Evolutionary conservation across 2,797 vertebrate genomes (phyloP), one percentile per base, ranked within the genome.

Genomic region (Syngnathus acus): DNA sequence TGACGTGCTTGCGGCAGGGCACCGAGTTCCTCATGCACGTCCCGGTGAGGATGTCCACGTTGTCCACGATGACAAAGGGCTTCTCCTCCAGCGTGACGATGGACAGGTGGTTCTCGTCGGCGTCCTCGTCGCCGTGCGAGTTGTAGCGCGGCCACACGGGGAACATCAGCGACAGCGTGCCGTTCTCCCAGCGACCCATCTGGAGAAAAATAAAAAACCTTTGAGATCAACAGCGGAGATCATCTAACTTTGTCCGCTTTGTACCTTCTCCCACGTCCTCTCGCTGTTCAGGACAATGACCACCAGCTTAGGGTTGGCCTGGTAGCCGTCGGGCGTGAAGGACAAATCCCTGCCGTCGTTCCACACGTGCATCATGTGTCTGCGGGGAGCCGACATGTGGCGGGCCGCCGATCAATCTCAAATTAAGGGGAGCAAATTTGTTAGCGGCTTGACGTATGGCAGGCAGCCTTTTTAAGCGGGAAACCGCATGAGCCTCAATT

Each of bases 111-210:
- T 97, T 98, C 74, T 99, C 94, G 0, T 99, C 97, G 0, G 95
- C 94, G n/a, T 98, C 97, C 11, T 92, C 92, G 51, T 98, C 96
- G 0, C 94, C 93, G 0, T 93, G 93, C 1, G 95, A 97, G 79
- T 95, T 98, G 77, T 94, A 98, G 69, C 97, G 82, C 0, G 97
- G 97, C 97, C 97, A 99, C 75, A 99, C 95, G 0, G 96, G 94
- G 26, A 96, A 97, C 86, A 95, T 94, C 66, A 98, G 79, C 38
- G 89, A 91, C 84, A 99, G 67, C 0, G 92, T 93, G 63, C 93
- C 93, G 71, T 99, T 98, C 83, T 98, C 96, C 96, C 95, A 99
- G 61, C 94, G 94, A 14, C 95, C 96, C 89, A 98, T 96, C 97
- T 99, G 74, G 16, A 59, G 26, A 58, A 1, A 58, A 0, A 77